Conservation (phyloP, 2,113 vertebrate genomes). For the Philantomba maxwellii region DNA sequence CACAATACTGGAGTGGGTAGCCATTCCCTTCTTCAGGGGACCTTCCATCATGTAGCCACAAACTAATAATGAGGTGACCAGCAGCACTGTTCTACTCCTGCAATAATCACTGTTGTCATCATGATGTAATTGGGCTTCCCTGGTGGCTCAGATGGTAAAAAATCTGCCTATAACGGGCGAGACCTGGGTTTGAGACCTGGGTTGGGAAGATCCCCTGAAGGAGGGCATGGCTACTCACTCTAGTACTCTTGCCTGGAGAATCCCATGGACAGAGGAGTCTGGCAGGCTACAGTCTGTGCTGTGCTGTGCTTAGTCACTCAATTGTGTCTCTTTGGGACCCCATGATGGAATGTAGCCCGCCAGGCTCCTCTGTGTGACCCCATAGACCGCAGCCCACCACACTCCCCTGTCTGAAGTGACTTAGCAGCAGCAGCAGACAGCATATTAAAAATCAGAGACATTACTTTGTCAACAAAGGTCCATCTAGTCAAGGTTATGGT, state of each 20-base stretch:
- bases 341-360: neutral
- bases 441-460: neutral
- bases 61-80: neutral
- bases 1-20: neutral
- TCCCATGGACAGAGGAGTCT: neutral
- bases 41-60: neutral
- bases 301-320: neutral
- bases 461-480: neutral
- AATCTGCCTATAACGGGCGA: fast-evolving
- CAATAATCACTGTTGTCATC: neutral
- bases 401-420: no score
- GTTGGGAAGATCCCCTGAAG: neutral
- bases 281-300: neutral
- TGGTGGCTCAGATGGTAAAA: neutral
- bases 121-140: neutral
- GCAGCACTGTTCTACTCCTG: neutral
- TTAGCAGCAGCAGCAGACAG: neutral
- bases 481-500: neutral
- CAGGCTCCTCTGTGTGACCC: neutral
- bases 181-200: neutral
- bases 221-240: neutral
- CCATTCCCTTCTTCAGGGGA: neutral
- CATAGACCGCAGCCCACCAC: no score
- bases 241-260: neutral
- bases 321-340: neutral